Conservation (phyloP, 2,113 vertebrate species). For the Erinaceus europaeus region DNA sequence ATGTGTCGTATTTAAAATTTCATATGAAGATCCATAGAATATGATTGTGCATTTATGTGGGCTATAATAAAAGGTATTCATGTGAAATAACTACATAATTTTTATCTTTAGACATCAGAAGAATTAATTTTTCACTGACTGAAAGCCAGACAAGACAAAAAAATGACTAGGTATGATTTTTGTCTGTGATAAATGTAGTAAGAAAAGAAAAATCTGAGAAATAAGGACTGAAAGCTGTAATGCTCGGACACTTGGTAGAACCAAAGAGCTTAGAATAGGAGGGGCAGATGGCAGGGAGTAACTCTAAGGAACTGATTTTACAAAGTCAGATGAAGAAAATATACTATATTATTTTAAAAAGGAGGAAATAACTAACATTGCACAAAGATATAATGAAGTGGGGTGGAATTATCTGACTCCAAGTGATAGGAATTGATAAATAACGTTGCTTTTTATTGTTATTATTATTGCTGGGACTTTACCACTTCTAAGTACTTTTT, state of each 20-base stretch:
- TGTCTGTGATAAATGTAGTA: neutral
- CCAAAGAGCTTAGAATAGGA: neutral
- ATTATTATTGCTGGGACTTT: neutral
- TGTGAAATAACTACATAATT: neutral
- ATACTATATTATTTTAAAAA: neutral
- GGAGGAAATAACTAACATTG: neutral
- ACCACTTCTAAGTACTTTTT: too few species aligned
- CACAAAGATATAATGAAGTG: neutral
- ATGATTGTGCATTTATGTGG: neutral
- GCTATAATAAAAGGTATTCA: neutral
- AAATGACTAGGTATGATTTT: neutral
- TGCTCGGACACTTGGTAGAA: neutral
- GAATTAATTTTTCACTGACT: neutral
- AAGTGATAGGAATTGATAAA: neutral
- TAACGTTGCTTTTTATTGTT: neutral
- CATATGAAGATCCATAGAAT: neutral
- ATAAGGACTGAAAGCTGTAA: neutral
- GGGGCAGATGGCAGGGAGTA: neutral
- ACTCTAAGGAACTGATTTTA: neutral
- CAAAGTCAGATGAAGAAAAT: neutral
- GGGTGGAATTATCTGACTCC: neutral
- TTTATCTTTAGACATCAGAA: neutral
- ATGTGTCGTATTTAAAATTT: neutral
- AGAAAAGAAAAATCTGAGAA: neutral
- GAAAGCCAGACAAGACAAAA: neutral